Percentiles rank a stretch among this genome's conserved stretches.
Conservation (phyloP, 2,888 invertebrate species). For the Ornithoptera priamus region DNA sequence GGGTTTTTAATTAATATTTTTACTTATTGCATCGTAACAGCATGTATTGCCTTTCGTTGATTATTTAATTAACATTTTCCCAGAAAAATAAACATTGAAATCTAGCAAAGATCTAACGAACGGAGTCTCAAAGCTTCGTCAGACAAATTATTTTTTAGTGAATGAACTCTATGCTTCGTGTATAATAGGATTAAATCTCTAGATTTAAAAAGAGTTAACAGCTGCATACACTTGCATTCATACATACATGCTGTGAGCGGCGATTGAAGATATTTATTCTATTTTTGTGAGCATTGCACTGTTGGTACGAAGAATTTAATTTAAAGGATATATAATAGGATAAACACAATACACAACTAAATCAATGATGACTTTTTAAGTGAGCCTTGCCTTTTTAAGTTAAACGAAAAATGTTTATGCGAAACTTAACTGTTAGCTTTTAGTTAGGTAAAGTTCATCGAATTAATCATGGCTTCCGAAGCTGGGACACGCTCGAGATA, state of each 20-base stretch:
- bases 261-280: constrained; percentile 5
- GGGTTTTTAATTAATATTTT: background rate
- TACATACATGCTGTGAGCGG: constrained; percentile 10
- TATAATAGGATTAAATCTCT: constrained; percentile 26
- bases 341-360: background rate
- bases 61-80: background rate
- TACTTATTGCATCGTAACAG: background rate
- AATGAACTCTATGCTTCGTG: constrained; percentile 22
- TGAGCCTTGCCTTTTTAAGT: background rate
- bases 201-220: constrained; percentile 23
- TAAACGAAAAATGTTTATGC: constrained; percentile 3
- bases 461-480: constrained; percentile 28
- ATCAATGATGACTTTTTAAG: background rate
- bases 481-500: constrained; percentile 27
- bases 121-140: constrained; percentile 6
- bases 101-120: constrained; percentile 5
- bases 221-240: constrained; percentile 10
- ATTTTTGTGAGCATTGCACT: constrained; percentile 19
- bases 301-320: background rate
- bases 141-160: constrained; percentile 20
- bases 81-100: constrained; percentile 1
- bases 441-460: constrained; percentile 22
- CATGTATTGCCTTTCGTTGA: background rate
- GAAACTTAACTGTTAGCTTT: constrained; percentile 9
- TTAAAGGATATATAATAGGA: background rate